Base-by-base conservation (phyloP, 2,113 vertebrate species). In the Hippocampus zosterae region DNA sequence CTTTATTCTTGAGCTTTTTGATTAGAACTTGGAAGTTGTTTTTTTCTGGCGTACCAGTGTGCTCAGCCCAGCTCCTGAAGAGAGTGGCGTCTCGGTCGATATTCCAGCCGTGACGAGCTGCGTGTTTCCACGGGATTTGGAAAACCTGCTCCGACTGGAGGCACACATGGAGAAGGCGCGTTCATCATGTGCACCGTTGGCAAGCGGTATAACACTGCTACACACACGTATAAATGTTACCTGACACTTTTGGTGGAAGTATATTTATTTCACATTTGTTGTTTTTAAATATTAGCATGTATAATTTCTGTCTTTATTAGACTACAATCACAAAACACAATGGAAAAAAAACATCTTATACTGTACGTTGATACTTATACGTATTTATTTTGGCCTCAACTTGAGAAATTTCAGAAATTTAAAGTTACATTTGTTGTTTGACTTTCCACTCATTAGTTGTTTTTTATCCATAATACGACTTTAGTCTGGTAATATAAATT, bases 91-190 rank as follows among this genome's bases (percentile, higher is more conserved):
- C 92, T 69, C 84, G 81, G 83, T 93, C 92, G 44, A 93, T 92
- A 64, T 89, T 92, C 91, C 92, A 93, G 53, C 92, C 91, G 21
- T 93, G 92, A 53, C 91, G 91, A 68, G 92, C 92, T 0, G 92
- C 92, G 27, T 93, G 92, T 57, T 92, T 93, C 92, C 92, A 93
- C 2, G 92, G 91, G 79, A 93, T 92, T 72, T 93, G 92, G 76
- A 93, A 93, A 69, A 93, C 84, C 52, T 27, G 73, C n/a, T 87
- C 88, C 12, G 87, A 64, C 92, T 93, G 59, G 40, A 60, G 41
- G 64, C 66, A 37, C 44, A 56, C 70, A 67, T 40, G 11, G 63
- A 2, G 41, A 18, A 68, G 5, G 10, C 67, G 6, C 10, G 8
- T 18, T 25, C 4, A 52, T 27, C 29, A 8, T 44, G 15, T 57